A percentile compares a stretch with the other conserved stretches of the same genome.
Conservation (phyloP, 2,113 vertebrate genomes). For the Pelmatolapia mariae region DNA sequence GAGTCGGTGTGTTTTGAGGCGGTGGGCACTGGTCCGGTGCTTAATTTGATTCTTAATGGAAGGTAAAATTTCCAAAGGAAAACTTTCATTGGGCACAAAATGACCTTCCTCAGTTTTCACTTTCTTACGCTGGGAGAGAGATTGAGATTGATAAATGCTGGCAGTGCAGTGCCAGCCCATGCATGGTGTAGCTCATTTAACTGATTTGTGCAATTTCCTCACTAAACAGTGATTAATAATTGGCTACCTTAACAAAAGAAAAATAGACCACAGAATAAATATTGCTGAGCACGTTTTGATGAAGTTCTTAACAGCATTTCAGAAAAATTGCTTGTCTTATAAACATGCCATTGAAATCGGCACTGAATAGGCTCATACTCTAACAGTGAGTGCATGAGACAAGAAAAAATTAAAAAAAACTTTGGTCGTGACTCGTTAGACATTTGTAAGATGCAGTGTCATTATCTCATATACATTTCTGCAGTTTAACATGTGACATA, state of each 20-base stretch:
- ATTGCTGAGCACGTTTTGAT: neutral
- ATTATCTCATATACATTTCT: neutral
- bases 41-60: constrained; percentile 74
- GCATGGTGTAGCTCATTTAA: constrained; percentile 60
- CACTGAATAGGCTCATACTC: neutral
- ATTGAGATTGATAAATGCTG: constrained; percentile 74
- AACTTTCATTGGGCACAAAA: constrained; percentile 74
- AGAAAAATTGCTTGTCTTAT: neutral
- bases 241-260: constrained; percentile 44
- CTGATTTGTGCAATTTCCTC: constrained; percentile 55
- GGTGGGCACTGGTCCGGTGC: constrained; percentile 52
- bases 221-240: constrained; percentile 63
- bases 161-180: constrained; percentile 44
- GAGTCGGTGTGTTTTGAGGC: constrained; percentile 2
- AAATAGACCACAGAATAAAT: constrained; percentile 6
- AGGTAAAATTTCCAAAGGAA: constrained; percentile 72
- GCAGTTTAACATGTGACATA: neutral
- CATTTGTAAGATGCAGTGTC: neutral
- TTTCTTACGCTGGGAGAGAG: constrained; percentile 46
- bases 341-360: accelerated
- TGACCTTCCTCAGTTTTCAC: constrained; percentile 69
- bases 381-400: neutral
- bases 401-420: neutral
- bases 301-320: neutral
- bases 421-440: neutral